Base-by-base conservation (phyloP, 2,888 invertebrate genomes). In the Hirtodrosophila alboralis region DNA sequence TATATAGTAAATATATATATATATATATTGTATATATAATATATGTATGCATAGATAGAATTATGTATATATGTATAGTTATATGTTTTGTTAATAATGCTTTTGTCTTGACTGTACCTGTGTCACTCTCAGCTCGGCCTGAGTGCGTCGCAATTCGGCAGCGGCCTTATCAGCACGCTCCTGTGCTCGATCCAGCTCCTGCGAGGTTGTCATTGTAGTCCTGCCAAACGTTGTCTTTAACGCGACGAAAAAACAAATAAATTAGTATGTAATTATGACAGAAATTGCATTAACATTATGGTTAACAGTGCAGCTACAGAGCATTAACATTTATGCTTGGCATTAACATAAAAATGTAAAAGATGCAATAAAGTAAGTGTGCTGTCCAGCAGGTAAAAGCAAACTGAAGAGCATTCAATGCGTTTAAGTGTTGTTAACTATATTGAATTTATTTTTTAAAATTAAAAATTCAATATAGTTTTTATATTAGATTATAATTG, bases 51-150 rank as follows among this genome's bases (percentile, higher is more conserved):
- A 30, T 9, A 38, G 9, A 30, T 56, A 57, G 68, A 56, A 53
- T 79, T 48, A 63, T 54, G 49, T 58, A 51, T 58, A 60, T 52
- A 57, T 57, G 58, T 38, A 37, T 41, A 58, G 27, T 27, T 37
- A 31, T 28, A 27, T 52, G 53, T 44, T 45, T 28, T 38, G 38
- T 34, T 33, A 33, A 18, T 18, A n/a, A 36, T 27, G 38, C 8
- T 16, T 8, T 31, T 26, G 12, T 14, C 7, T 33, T 49, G 37
- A 49, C 47, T 68, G 38, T 89, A 91, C 95, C 90, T 97, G 96
- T 52, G 97, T 97, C 36, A 97, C 97, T 88, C 97, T 93, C 56
- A 97, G 92, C 89, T 97, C 97, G 6, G 97, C 97, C 87, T 96
- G 96, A 48, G 96, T 96, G 71, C 97, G 93, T 85, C 97, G 93